Base-by-base conservation (phyloP, 2,113 vertebrate genomes). In the Anas platyrhynchos region DNA sequence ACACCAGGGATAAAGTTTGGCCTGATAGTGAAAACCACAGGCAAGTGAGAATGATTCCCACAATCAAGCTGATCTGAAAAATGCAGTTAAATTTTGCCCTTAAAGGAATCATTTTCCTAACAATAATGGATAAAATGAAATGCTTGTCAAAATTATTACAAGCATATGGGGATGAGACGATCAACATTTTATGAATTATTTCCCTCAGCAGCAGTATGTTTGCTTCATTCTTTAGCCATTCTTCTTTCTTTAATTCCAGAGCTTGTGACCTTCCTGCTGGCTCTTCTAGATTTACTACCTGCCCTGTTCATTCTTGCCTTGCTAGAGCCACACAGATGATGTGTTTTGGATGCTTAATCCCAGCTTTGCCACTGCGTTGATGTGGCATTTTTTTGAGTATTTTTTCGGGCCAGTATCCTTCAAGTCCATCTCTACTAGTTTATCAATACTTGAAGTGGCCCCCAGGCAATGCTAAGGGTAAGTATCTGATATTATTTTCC, bases 1-100 rank as follows among this genome's bases (percentile, higher is more conserved):
- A 87, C 91, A 89, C 69, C n/a, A 67, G 81, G 74, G 93, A 92
- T 83, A 89, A 89, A 71, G 63, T 85, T 77, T 93, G 92, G 91
- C 95, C 83, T 67, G 52, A 86, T 31, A 89, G 46, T 2, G 23
- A 95, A 96, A 97, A 96, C 83, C 83, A 82, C 83, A 93, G 59
- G 81, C 83, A 94, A 96, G 84, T 89, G 44, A 95, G 63, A 79
- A 83, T 77, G 83, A 94, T 96, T 93, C 74, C 81, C 94, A 91
- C 94, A 91, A 93, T 85, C 86, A 92, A 92, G 46, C 16, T 92
- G 96, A 93, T 86, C 92, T 91, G 83, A 74, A 96, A 96, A 91
- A 92, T 58, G 43, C 41, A 59, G 71, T 67, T 83, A 79, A 62
- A 69, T 87, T 92, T 92, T 95, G 77, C 62, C 74, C 86, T 89